phyloP scores from a whole-genome alignment of 2,113 vertebrate genomes.

The Addax nasomaculatus region DNA sequence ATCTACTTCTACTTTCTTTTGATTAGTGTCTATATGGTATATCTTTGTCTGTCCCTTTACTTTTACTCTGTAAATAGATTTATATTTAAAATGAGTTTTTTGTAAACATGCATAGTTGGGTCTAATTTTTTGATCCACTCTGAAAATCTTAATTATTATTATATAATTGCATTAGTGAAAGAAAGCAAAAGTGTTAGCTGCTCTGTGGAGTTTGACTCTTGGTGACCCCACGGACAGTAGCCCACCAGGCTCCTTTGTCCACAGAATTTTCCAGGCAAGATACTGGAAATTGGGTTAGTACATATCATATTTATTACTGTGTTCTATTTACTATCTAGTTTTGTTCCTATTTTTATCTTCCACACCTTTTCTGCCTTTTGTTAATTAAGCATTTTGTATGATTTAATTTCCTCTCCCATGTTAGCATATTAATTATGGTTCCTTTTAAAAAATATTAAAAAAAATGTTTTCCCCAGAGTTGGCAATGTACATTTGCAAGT shows the following conservation, averaged over 20 bases:
- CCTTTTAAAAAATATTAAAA: rapidly evolving
- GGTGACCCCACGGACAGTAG: background rate
- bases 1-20: background rate
- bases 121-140: background rate
- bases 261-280: background rate
- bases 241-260: background rate
- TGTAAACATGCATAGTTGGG: background rate
- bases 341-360: background rate
- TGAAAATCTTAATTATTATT: background rate
- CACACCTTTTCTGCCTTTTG: background rate
- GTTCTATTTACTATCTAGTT: background rate
- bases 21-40: background rate
- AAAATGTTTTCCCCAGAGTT: background rate
- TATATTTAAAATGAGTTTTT: background rate
- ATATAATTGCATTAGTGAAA: background rate
- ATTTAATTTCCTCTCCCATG: background rate
- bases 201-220: background rate
- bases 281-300: background rate
- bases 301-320: background rate
- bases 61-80: background rate
- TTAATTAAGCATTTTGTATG: background rate
- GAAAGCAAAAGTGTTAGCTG: background rate
- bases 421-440: background rate
- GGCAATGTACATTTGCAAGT: background rate
- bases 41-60: background rate